Conservation (phyloP, 2,797 vertebrate genomes). For the Sebastes diaconus region DNA sequence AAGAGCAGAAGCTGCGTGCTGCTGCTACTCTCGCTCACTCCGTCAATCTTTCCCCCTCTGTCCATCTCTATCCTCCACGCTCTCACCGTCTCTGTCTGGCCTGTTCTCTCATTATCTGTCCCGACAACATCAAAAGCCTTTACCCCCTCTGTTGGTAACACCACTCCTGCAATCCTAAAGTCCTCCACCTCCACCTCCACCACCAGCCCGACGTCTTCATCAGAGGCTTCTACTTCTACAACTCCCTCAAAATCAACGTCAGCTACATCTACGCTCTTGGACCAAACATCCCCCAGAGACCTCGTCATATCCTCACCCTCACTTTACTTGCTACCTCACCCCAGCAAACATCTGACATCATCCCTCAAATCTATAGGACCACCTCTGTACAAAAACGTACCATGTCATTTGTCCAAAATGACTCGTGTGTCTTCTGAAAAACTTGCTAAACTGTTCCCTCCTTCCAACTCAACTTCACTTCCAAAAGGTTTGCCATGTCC, state of each 20-base stretch:
- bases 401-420: background rate
- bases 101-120: constrained; percentile 18
- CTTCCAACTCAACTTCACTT: background rate
- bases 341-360: background rate
- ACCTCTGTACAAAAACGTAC: background rate
- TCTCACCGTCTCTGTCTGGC: constrained; percentile 17
- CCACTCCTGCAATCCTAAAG: background rate
- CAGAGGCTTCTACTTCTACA: background rate
- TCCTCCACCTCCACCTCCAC: background rate
- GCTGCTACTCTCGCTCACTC: constrained; percentile 29
- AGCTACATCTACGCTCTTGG: background rate
- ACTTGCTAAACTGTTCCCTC: background rate
- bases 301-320: background rate
- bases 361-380: background rate
- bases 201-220: background rate
- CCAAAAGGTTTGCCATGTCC: background rate
- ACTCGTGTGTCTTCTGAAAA: background rate
- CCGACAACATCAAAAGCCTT: background rate
- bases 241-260: background rate
- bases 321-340: background rate
- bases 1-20: constrained; percentile 47
- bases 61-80: constrained; percentile 15
- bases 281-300: background rate
- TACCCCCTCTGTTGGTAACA: background rate
- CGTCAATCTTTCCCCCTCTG: background rate